Percentiles rank a stretch among this genome's conserved stretches.
Conservation (phyloP, 2,797 vertebrate genomes). For the Lepidocolaptes lacrymiger region DNA sequence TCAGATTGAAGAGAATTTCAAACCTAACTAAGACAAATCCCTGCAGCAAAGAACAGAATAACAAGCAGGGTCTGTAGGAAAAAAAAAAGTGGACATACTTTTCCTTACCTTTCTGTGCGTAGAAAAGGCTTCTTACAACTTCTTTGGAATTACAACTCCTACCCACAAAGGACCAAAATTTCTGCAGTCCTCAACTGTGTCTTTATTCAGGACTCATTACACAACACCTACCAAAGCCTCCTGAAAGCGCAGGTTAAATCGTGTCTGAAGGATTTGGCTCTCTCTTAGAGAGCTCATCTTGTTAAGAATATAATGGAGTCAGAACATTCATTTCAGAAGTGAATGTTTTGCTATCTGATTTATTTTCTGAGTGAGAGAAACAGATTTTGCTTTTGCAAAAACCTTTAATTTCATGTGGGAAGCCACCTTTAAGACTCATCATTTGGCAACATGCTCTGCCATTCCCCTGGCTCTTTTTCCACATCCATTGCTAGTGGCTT, state of each 20-base stretch:
- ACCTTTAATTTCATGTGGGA: slow-evolving; percentile 55
- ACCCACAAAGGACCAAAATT: slow-evolving; percentile 52
- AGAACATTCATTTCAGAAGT: slow-evolving; percentile 67
- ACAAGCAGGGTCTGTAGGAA: background rate
- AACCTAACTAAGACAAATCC: slow-evolving; percentile 45
- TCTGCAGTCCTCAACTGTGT: background rate
- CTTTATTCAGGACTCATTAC: slow-evolving; percentile 42
- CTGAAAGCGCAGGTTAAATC: slow-evolving; percentile 31
- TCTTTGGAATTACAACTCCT: slow-evolving; percentile 69
- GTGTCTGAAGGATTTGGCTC: slow-evolving; percentile 16
- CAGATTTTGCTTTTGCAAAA: slow-evolving; percentile 49
- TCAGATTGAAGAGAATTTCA: slow-evolving; percentile 33
- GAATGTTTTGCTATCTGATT: slow-evolving; percentile 42
- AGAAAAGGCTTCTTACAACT: slow-evolving; percentile 62
- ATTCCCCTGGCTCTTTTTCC: slow-evolving; percentile 36
- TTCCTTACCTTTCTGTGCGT: slow-evolving; percentile 59
- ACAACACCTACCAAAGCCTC: background rate
- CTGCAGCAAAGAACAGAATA: slow-evolving; percentile 38
- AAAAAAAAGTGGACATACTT: slow-evolving; percentile 49
- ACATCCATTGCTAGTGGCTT: slow-evolving; percentile 49
- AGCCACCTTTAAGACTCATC: slow-evolving; percentile 65
- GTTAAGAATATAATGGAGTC: slow-evolving; percentile 68
- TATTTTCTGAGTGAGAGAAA: slow-evolving; percentile 40
- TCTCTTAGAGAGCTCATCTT: slow-evolving; percentile 56
- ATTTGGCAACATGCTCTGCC: slow-evolving; percentile 28